Evolutionary conservation across 1,140 invertebrate genomes (phyloP), one percentile per base, ranked within the genome.

Genomic region (Hyles vespertilio): DNA sequence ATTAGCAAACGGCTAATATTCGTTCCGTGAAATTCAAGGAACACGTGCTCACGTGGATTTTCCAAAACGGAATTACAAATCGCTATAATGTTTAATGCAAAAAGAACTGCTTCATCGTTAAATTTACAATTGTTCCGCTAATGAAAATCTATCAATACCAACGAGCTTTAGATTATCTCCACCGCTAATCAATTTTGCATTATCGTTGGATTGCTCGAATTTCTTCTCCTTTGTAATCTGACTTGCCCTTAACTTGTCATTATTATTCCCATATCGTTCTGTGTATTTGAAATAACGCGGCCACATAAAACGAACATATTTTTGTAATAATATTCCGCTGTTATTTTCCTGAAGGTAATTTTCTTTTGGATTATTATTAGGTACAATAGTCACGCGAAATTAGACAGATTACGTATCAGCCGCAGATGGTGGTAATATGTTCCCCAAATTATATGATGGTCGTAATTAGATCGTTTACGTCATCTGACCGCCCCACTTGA

Each of bases 231-330:
- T 48, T 48, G 50, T 22, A 12, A n/a, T 47, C 32, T 32, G 54
- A 46, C 40, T 22, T 48, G 5, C 8, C 11, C 22, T 12, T 32
- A 44, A 46, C 48, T 46, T 54, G 47, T 43, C 12, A 49, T 55
- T 43, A 54, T 11, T 53, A 32, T 43, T 8, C 46, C n/a, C 44
- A 44, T 48, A 9, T 43, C 55, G 50, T 58, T 40, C 45, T 57
- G 12, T 47, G 47, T 61, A n/a, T n/a, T 52, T 56, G 50, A 51
- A 61, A 47, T 48, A 61, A 61, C 53, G 51, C 33, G 36, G 50
- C 43, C 50, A 47, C 11, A 11, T 36, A 51, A 56, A 56, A 51
- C 33, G 47, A 53, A 56, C 32, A 51, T 61, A 56, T 47, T 45
- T 34, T 51, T 46, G 47, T 44, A 48, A 56, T 56, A 56, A 56